Percentiles rank a stretch among this genome's conserved stretches.
Conservation (phyloP, 2,797 vertebrate genomes). For the Botia kubotai region DNA sequence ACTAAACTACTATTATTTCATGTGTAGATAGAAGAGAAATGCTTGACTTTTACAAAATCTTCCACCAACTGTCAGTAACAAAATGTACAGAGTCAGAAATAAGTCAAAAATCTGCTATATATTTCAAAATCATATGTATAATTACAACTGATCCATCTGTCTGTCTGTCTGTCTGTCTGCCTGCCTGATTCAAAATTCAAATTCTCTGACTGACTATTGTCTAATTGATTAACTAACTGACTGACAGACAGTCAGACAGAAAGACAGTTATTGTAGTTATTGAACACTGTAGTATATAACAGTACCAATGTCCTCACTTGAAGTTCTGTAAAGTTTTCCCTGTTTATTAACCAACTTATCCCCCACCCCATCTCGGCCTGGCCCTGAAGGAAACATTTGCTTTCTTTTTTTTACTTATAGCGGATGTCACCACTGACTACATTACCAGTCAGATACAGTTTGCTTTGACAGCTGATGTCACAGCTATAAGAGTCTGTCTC, state of each 20-base stretch:
- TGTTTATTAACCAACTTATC: conserved; percentile 9
- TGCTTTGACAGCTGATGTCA: conserved; percentile 51
- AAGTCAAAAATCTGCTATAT: too few relatives aligned
- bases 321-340: background rate
- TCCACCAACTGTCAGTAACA: background rate
- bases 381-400: conserved; percentile 39
- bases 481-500: conserved; percentile 27
- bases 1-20: background rate
- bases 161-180: too few relatives aligned
- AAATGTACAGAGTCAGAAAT: background rate
- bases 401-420: conserved; percentile 29
- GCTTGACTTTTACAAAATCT: background rate
- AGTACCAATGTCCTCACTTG: background rate
- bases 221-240: too few relatives aligned
- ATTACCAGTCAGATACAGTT: conserved; percentile 51
- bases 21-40: background rate
- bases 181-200: too few relatives aligned
- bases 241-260: too few relatives aligned
- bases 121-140: too few relatives aligned
- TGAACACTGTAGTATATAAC: too few relatives aligned
- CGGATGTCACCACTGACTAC: conserved; percentile 55
- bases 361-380: background rate
- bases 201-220: too few relatives aligned
- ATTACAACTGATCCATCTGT: too few relatives aligned
- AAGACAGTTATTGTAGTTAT: too few relatives aligned